Evolutionary conservation across 2,888 invertebrate species (phyloP).

Genomic region (Charanyca ferruginea): DNA sequence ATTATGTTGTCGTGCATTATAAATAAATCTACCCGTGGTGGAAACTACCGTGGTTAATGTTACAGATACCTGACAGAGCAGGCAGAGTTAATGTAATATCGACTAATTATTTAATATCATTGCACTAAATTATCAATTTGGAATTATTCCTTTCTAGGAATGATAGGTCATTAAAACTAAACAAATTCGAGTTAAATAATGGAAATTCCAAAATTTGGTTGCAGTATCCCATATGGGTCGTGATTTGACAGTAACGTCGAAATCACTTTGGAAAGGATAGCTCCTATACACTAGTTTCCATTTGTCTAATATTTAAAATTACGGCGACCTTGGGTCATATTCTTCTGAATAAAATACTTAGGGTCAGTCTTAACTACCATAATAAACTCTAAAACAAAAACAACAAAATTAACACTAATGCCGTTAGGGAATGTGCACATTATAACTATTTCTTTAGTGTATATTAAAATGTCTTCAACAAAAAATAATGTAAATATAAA

Average conservation of each 20-base stretch:
- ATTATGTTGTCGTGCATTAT: conserved; percentile 50
- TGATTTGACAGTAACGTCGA: conserved; percentile 34
- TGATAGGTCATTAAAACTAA: conserved; percentile 85
- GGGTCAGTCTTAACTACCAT: conserved; percentile 89
- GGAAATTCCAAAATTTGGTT: conserved; percentile 65
- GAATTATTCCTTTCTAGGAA: conserved; percentile 88
- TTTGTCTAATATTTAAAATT: conserved; percentile 58
- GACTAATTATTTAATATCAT: conserved; percentile 86
- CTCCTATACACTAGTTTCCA: conserved; percentile 56
- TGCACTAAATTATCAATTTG: conserved; percentile 88
- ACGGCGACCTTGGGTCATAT: conserved; percentile 76
- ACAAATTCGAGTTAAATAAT: conserved; percentile 86
- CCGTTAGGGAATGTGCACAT: conserved; percentile 90
- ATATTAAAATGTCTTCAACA: conserved; percentile 86
- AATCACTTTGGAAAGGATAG: conserved; percentile 49
- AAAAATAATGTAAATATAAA: conserved; percentile 85
- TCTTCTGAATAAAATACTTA: conserved; percentile 83
- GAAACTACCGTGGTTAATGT: conserved; percentile 65
- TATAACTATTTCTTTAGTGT: conserved; percentile 85
- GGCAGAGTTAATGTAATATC: conserved; percentile 70
- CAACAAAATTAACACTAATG: conserved; percentile 87
- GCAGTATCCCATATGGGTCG: conserved; percentile 24
- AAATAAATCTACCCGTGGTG: conserved; percentile 74
- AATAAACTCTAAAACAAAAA: conserved; percentile 89
- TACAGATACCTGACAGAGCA: conserved; percentile 61